phyloP scores from a whole-genome alignment of 2,113 vertebrate genomes.

The Trichechus manatus region DNA sequence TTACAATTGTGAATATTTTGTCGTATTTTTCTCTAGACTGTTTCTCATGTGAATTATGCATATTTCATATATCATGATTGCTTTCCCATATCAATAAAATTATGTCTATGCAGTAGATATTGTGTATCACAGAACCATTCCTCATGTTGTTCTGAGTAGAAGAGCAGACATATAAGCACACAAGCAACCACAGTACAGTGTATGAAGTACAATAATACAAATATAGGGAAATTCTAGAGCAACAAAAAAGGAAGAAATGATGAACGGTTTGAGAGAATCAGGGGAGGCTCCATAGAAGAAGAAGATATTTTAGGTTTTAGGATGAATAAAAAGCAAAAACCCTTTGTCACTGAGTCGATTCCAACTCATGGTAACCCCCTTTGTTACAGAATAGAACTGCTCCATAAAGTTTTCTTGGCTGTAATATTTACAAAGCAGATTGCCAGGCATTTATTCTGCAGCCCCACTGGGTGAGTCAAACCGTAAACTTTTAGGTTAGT shows the following conservation, averaged over 20 bases:
- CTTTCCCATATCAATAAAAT: neutral
- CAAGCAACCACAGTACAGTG: neutral
- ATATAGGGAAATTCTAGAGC: neutral
- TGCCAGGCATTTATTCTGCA: too few relatives aligned
- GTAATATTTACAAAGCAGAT: too few relatives aligned
- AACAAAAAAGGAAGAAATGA: neutral
- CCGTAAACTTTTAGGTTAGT: too few relatives aligned
- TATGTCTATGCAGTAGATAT: neutral
- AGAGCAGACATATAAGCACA: neutral
- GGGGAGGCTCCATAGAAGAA: neutral
- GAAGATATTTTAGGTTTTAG: neutral
- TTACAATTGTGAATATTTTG: neutral
- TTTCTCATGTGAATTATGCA: neutral
- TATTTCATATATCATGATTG: neutral
- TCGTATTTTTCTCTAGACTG: neutral
- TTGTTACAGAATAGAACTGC: too few relatives aligned
- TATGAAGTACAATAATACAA: neutral
- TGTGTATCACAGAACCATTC: neutral
- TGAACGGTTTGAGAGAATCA: neutral
- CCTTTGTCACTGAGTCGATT: too few relatives aligned
- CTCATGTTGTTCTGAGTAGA: neutral
- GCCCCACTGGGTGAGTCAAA: too few relatives aligned
- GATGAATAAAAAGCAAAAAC: too few relatives aligned
- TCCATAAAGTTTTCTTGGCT: too few relatives aligned
- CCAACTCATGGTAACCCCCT: too few relatives aligned